Base-by-base conservation (phyloP, 2,888 invertebrate genomes). In the Catocala fraxini region DNA sequence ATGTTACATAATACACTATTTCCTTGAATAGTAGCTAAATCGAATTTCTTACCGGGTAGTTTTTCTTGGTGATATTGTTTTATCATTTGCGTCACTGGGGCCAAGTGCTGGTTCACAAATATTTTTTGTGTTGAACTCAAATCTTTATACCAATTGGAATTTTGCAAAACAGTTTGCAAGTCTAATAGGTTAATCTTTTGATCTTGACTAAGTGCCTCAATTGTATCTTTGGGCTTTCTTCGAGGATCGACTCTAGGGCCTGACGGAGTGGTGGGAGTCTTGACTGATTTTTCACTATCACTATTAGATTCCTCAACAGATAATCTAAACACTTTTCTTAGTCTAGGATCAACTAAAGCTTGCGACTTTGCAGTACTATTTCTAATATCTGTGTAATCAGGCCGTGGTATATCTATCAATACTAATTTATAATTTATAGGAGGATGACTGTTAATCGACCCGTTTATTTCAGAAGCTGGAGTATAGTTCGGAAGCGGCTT, bases 381-480 rank as follows among this genome's bases (percentile, higher is more conserved):
- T 78, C 96, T 96, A 56, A 97, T 94, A 66, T 97, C 97, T 0
- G 96, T 96, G 82, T 97, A 97, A 83, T 97, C 96, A 0, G 97
- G 96, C 45, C 96, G 94, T 0, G 97, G 97, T 79, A 97, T 96
- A 60, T 96, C 96, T 58, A 97, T 86, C 64, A 80, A 61, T 61
- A 89, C 79, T 75, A 96, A 92, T 84, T 96, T 96, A 93, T 97
- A 98, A 0, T 90, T 76, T 56, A 98, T 96, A 0, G 97, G 97
- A 0, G 96, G 95, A 85, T 98, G 98, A 47, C 97, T 96, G 56
- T 96, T 96, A 49, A 97, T 95, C 43, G 97, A 97, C 7, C 97
- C 98, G 82, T 98, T 97, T 66, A 98, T 98, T 93, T 98, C 98
- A 0, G 96, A 97, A 34, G 98, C 98, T 0, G 98, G 97, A 11